Conservation (phyloP, 2,888 invertebrate species). For the Thereva unica region DNA sequence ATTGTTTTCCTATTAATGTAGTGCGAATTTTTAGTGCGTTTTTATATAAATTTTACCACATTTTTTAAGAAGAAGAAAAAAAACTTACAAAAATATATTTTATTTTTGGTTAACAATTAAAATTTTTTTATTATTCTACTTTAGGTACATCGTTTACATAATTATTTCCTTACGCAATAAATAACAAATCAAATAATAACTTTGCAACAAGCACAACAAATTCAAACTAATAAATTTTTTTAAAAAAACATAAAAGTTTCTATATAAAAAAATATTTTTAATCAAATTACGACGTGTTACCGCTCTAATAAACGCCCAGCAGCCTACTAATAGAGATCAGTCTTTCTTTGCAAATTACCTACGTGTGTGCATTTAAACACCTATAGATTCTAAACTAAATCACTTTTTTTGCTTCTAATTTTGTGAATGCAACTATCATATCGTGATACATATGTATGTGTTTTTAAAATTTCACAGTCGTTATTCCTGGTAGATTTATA, state of each 20-base stretch:
- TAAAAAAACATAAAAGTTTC: too few relatives aligned
- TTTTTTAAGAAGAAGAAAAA: neutral
- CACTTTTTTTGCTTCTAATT: neutral
- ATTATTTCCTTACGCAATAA: too few relatives aligned
- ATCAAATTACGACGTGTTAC: neutral
- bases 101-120: too few relatives aligned
- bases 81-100: too few relatives aligned
- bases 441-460: neutral
- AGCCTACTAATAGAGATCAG: slow-evolving; percentile 22
- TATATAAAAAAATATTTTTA: too few relatives aligned
- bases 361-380: slow-evolving; percentile 17
- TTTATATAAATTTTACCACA: neutral
- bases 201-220: too few relatives aligned
- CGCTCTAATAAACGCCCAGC: neutral
- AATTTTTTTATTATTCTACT: too few relatives aligned
- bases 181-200: too few relatives aligned
- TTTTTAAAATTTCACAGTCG: slow-evolving; percentile 25
- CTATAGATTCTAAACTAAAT: slow-evolving; percentile 35
- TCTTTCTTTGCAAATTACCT: slow-evolving; percentile 29
- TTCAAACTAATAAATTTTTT: too few relatives aligned
- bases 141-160: too few relatives aligned
- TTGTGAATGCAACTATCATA: too few relatives aligned
- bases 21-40: neutral
- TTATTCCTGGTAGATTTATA: slow-evolving; percentile 27
- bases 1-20: too few relatives aligned